These are phyloP conservation scores for Netelia inedita DNA, from an alignment of 2,888 invertebrate species.

Conservation along the genomic window DNA sequence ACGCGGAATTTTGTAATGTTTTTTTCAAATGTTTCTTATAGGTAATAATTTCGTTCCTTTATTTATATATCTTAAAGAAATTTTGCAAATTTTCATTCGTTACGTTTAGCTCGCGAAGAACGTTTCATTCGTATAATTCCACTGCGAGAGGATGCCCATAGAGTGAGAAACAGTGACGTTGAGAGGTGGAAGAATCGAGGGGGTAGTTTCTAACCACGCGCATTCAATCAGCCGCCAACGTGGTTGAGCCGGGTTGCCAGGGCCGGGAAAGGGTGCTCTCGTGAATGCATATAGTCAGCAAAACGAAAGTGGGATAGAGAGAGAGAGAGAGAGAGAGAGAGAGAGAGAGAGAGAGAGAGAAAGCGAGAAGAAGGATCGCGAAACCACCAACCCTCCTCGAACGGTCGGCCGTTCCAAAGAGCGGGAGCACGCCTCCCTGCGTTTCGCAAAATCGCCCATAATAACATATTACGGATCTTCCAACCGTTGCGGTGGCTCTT, in stretches of 20 bases:
- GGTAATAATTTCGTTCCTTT: not conserved
- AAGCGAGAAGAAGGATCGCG: constrained; percentile 19
- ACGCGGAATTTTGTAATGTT: constrained; percentile 10
- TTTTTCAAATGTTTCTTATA: not conserved
- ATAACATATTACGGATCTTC: constrained; percentile 67
- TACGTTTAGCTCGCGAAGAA: not conserved
- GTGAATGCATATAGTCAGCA: constrained; percentile 66
- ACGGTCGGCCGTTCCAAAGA: constrained; percentile 25
- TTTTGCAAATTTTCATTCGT: not conserved
- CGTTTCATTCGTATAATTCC: not conserved
- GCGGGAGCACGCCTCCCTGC: constrained; percentile 36
- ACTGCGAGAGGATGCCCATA: constrained; percentile 6
- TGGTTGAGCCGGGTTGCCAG: constrained; percentile 72
- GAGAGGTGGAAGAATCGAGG: constrained; percentile 17
- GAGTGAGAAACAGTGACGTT: constrained; percentile 30
- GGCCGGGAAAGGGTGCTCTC: constrained; percentile 71
- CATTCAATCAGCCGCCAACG: constrained; percentile 74
- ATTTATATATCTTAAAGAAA: not conserved
- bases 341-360: constrained; percentile 5
- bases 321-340: constrained; percentile 21
- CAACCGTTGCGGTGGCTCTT: constrained; percentile 21
- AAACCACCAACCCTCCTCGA: constrained; percentile 24
- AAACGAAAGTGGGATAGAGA: constrained; percentile 23
- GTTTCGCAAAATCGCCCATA: constrained; percentile 77
- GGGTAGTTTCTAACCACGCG: constrained; percentile 77